phyloP scores from a whole-genome alignment of 2,113 vertebrate species.

The Pteropus alecto region DNA sequence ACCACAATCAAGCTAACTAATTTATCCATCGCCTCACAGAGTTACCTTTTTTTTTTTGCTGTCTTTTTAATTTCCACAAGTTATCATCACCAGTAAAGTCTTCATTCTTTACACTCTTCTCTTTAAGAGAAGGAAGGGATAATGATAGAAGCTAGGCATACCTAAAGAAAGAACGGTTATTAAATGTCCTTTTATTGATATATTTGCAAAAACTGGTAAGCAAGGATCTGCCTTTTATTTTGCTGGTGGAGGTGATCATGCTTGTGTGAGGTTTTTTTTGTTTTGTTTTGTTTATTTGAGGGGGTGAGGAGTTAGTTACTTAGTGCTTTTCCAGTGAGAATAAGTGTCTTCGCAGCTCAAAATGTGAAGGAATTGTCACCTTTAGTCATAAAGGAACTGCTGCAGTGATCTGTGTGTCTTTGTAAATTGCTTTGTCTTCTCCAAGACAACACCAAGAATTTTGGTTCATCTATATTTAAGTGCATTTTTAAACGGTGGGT shows the following conservation, averaged over 20 bases:
- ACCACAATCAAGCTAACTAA: neutral
- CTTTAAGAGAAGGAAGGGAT: conserved; percentile 23
- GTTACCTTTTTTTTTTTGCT: neutral
- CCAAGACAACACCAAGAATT: conserved; percentile 2
- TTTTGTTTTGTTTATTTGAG: neutral
- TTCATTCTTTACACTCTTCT: conserved; percentile 5
- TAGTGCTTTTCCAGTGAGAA: neutral
- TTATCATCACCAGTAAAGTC: neutral
- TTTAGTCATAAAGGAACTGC: neutral
- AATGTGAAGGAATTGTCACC: neutral
- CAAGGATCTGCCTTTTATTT: conserved; percentile 17
- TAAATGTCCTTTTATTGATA: conserved; percentile 27
- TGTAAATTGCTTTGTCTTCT: conserved; percentile 8
- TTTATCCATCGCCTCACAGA: neutral
- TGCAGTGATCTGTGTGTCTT: neutral
- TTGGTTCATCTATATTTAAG: neutral
- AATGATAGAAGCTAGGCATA: neutral
- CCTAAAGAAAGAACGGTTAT: conserved; percentile 14
- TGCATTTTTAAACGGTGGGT: neutral
- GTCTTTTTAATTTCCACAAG: neutral
- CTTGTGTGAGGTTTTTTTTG: neutral
- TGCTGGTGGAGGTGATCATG: neutral
- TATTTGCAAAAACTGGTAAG: conserved; percentile 3
- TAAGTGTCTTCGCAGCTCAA: neutral
- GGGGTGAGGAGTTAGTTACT: neutral